Percentiles rank a stretch among this genome's conserved stretches.
phyloP scores from a whole-genome alignment of 1,140 invertebrate genomes.

The Zaprionus kolodkinae region DNA sequence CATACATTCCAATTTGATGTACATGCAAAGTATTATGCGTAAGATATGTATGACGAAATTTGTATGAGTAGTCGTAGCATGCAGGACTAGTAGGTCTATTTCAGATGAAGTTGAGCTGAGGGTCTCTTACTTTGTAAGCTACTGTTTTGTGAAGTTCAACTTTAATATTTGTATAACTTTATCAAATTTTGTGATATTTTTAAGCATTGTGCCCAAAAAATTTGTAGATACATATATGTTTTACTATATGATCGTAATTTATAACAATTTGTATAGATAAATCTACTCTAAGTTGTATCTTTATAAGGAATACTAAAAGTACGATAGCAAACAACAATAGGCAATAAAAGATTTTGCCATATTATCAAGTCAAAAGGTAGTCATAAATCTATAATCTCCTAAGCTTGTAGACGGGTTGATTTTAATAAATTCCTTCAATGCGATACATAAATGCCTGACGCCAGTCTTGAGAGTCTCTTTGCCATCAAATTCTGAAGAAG shows the following conservation, averaged over 20 bases:
- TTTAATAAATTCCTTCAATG: constrained; percentile 48
- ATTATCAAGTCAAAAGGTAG: background rate
- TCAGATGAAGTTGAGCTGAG: background rate
- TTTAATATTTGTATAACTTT: constrained; percentile 66
- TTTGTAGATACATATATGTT: constrained; percentile 47
- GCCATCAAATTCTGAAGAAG: constrained; percentile 85
- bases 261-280: constrained; percentile 61
- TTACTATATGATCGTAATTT: constrained; percentile 59
- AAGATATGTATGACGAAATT: constrained; percentile 51
- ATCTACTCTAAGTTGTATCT: constrained; percentile 68
- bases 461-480: constrained; percentile 67
- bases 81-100: constrained; percentile 46
- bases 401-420: background rate
- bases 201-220: constrained; percentile 76
- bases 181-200: constrained; percentile 80
- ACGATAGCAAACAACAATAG: constrained; percentile 23
- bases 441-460: constrained; percentile 50
- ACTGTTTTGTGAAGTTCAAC: constrained; percentile 45
- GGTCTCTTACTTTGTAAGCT: constrained; percentile 38
- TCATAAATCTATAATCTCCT: background rate
- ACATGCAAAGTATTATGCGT: constrained; percentile 75
- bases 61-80: constrained; percentile 46
- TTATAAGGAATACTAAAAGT: constrained; percentile 65
- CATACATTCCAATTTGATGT: constrained; percentile 58
- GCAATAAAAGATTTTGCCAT: constrained; percentile 8